phyloP scores from a whole-genome alignment of 2,797 vertebrate species.

The Schizothorax lantsangensis region DNA sequence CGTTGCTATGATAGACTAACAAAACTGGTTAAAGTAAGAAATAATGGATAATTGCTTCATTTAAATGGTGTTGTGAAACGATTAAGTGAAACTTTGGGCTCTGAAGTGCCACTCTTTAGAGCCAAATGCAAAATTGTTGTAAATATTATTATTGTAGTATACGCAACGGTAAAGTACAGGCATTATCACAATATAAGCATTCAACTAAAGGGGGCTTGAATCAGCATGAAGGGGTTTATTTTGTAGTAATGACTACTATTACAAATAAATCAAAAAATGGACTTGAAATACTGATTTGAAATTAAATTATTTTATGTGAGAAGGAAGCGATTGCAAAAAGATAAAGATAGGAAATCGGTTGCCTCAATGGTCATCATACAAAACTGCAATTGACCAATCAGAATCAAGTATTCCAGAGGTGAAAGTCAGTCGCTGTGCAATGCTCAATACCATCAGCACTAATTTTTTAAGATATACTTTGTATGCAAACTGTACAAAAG shows the following conservation, averaged over 20 bases:
- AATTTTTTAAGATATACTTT: conserved; percentile 4
- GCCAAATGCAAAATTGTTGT: neutral
- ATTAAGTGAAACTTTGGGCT: conserved; percentile 13
- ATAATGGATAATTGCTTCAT: conserved; percentile 33
- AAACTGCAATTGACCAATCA: neutral
- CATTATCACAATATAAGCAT: neutral
- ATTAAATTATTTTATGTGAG: neutral
- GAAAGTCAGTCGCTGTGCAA: conserved; percentile 9
- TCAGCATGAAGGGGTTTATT: neutral
- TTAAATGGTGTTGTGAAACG: conserved; percentile 27
- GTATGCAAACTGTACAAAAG: conserved; percentile 22
- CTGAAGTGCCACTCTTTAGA: conserved; percentile 8
- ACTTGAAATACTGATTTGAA: neutral
- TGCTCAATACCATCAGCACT: conserved; percentile 15
- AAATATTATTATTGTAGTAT: conserved; percentile 24
- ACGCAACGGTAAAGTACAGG: neutral
- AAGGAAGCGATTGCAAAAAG: neutral
- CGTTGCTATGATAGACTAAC: conserved; percentile 40
- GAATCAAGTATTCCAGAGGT: neutral
- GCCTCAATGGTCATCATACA: neutral
- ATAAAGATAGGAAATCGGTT: neutral
- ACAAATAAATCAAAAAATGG: neutral
- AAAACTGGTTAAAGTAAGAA: conserved; percentile 22
- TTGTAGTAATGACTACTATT: neutral
- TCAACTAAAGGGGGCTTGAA: neutral